phyloP scores from a whole-genome alignment of 2,113 vertebrate genomes.

The Panthera uncia region DNA sequence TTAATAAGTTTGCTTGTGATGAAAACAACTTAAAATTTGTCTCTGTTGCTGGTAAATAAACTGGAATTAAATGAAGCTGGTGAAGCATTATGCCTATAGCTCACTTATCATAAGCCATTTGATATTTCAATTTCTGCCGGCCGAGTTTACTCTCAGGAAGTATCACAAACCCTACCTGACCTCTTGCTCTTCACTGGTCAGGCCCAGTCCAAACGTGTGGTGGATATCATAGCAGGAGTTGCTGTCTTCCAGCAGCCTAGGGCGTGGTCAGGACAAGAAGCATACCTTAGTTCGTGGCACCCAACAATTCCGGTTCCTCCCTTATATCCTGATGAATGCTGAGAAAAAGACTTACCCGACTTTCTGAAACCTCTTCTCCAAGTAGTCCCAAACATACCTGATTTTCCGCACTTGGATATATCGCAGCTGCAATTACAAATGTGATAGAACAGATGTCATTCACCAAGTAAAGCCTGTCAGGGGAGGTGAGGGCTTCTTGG shows the following conservation, averaged over 20 bases:
- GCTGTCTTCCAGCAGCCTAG: slow-evolving; percentile 82
- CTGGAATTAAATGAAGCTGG: not conserved
- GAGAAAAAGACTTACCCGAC: slow-evolving; percentile 79
- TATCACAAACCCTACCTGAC: slow-evolving; percentile 74
- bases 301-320: not conserved
- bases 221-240: slow-evolving; percentile 81
- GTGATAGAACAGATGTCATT: not conserved
- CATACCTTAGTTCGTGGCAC: not conserved
- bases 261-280: not conserved
- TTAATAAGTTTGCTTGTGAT: not conserved
- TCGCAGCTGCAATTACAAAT: slow-evolving; percentile 77
- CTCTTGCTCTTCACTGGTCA: slow-evolving; percentile 79
- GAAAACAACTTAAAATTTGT: not conserved
- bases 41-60: not conserved
- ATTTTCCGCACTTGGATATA: slow-evolving; percentile 86
- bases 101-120: not conserved
- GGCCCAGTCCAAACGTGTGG: slow-evolving; percentile 80
- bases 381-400: slow-evolving; percentile 82
- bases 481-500: not conserved
- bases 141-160: not conserved
- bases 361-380: slow-evolving; percentile 81
- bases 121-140: not conserved
- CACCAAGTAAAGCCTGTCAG: not conserved
- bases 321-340: not conserved
- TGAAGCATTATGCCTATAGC: not conserved